Evolutionary conservation across 1,140 invertebrate genomes (phyloP).

Genomic region (Periplaneta americana): DNA sequence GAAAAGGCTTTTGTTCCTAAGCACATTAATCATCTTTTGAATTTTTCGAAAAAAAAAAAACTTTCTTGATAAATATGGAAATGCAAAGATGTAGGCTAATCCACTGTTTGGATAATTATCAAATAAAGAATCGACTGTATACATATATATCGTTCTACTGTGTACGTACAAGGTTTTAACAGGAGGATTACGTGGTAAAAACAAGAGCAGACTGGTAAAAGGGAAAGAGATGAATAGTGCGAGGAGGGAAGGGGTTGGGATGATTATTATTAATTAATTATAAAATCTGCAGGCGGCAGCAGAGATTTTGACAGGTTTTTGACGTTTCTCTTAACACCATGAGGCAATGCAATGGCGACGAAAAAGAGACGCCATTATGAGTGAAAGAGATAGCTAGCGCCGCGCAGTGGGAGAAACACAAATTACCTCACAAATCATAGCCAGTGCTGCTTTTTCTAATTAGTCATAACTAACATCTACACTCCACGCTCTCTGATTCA

Average conservation of each 20-base stretch:
- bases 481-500: no score
- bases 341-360: no score
- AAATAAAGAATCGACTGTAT: no score
- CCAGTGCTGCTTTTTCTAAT: not conserved
- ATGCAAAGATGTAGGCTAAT: no score
- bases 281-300: not conserved
- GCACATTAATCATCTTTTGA: no score
- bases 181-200: not conserved
- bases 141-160: no score
- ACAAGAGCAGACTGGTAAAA: not conserved
- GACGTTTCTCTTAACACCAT: not conserved
- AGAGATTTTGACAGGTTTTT: not conserved
- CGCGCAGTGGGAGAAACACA: not conserved
- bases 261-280: not conserved
- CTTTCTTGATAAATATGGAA: no score
- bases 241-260: not conserved
- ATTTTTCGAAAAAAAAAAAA: no score
- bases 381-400: not conserved
- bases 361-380: not conserved
- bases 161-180: not conserved
- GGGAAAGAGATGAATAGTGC: not conserved
- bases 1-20: no score
- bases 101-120: no score
- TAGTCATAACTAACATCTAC: not conserved
- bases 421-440: not conserved